phyloP scores from a whole-genome alignment of 2,113 vertebrate genomes.

The Orycteropus afer region DNA sequence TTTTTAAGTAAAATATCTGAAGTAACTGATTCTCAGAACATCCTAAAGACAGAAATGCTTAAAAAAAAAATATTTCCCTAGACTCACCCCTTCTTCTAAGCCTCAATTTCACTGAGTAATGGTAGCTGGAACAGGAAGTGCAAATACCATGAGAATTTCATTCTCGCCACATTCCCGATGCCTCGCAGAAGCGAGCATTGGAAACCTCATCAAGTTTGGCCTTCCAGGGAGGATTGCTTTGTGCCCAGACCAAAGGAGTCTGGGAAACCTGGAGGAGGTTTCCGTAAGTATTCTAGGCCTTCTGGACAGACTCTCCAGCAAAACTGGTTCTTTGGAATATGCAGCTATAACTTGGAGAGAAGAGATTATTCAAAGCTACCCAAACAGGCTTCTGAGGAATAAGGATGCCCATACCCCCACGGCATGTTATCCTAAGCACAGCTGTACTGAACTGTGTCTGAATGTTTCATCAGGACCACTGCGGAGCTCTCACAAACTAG shows the following conservation, averaged over 20 bases:
- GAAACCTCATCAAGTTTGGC: conserved; percentile 80
- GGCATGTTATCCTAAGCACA: conserved; percentile 20
- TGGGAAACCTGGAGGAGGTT: conserved; percentile 19
- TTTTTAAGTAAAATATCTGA: conserved; percentile 40
- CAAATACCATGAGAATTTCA: conserved; percentile 79
- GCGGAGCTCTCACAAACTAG: conserved; percentile 23
- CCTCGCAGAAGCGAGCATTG: conserved; percentile 72
- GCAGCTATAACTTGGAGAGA: conserved; percentile 34
- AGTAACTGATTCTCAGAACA: conserved; percentile 37
- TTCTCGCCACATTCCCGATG: conserved; percentile 72
- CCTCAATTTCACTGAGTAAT: conserved; percentile 73
- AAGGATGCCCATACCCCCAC: not conserved
- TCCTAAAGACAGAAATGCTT: conserved; percentile 50
- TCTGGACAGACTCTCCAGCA: not conserved
- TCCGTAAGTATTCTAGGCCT: conserved; percentile 33
- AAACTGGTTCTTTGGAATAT: conserved; percentile 38
- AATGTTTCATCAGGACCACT: conserved; percentile 33
- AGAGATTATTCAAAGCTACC: conserved; percentile 7
- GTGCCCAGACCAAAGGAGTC: not conserved
- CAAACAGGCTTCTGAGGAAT: conserved; percentile 32
- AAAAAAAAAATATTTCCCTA: conserved; percentile 12
- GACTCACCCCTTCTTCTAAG: conserved; percentile 8
- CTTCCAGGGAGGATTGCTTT: conserved; percentile 46
- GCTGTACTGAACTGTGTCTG: not conserved
- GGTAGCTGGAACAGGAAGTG: conserved; percentile 76